A percentile compares a stretch with the other conserved stretches of the same genome.
Evolutionary conservation across 2,888 invertebrate species (phyloP).

Genomic region (Cataglyphis cursor): DNA sequence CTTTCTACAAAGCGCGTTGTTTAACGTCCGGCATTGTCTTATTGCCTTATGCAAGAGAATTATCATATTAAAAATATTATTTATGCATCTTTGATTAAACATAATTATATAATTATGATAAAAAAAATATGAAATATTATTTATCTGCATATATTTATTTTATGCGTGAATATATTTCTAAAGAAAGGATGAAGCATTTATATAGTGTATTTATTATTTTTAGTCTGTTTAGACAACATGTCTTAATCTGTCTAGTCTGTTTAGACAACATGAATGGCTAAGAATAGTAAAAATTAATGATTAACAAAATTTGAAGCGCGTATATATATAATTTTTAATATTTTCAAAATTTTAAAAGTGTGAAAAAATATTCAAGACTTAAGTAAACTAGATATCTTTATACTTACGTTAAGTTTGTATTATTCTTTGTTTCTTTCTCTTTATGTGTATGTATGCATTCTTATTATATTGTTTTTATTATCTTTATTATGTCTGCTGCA

Average conservation of each 20-base stretch:
- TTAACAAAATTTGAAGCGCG: neutral
- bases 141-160: neutral
- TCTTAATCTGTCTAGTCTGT: too few species aligned
- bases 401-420: constrained; percentile 45
- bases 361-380: too few species aligned
- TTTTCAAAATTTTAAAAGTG: neutral
- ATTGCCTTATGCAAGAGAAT: neutral
- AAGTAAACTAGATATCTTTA: too few species aligned
- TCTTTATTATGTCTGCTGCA: neutral
- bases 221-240: neutral
- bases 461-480: constrained; percentile 10
- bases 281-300: neutral
- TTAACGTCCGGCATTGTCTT: neutral
- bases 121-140: neutral
- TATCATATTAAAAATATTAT: constrained; percentile 1
- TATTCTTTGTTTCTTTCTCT: neutral
- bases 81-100: neutral
- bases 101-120: neutral
- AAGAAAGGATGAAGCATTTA: neutral
- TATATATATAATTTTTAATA: neutral
- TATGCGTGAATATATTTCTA: neutral
- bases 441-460: neutral
- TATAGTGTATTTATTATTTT: neutral
- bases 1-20: constrained; percentile 13
- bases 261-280: neutral